phyloP scores from a whole-genome alignment of 2,113 vertebrate species.

The Egretta garzetta region DNA sequence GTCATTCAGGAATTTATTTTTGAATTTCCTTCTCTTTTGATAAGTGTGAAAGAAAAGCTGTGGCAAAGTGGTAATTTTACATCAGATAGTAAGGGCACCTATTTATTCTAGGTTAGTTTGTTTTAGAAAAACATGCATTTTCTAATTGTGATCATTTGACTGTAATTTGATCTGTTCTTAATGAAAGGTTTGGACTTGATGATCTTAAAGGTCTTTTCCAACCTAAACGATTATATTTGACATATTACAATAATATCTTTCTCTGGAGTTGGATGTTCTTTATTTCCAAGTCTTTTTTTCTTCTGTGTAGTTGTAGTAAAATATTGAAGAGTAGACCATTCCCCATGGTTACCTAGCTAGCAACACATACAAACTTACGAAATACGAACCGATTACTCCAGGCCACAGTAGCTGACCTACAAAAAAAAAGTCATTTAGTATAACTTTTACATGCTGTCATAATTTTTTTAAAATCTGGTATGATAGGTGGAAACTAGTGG shows the following conservation, averaged over 20 bases:
- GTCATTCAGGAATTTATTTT: background rate
- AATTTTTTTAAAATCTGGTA: background rate
- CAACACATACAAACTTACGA: background rate
- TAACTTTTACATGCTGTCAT: background rate
- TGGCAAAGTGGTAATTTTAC: background rate
- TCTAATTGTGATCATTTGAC: conserved; percentile 9
- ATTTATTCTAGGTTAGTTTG: background rate
- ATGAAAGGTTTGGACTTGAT: background rate
- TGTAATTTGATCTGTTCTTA: background rate
- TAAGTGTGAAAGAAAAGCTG: background rate
- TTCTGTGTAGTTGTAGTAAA: conserved; percentile 21
- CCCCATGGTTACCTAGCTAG: background rate
- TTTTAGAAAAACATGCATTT: background rate
- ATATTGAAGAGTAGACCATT: background rate
- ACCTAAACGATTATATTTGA: background rate
- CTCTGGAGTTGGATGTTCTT: background rate
- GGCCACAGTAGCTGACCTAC: background rate
- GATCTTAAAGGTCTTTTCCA: no score
- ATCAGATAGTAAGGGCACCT: background rate
- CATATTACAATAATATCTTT: background rate
- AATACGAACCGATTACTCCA: background rate
- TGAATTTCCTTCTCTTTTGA: background rate
- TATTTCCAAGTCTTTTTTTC: background rate
- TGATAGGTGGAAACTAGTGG: background rate
- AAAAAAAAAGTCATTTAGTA: background rate